Base-by-base conservation (phyloP, 1,140 invertebrate genomes). In the Drosophila insularis region DNA sequence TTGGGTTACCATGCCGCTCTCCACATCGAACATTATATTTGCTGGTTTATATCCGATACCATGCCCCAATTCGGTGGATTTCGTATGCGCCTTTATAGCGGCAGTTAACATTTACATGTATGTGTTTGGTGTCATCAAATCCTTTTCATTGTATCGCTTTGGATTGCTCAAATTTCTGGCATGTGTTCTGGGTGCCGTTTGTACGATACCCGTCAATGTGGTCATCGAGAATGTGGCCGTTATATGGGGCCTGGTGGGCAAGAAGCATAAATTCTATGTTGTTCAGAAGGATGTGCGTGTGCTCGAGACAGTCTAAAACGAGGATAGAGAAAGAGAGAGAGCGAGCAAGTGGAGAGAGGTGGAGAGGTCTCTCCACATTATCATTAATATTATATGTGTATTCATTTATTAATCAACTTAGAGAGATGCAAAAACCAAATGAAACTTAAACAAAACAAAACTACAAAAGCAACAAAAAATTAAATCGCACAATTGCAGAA, bases 31-130 rank as follows among this genome's bases (percentile, higher is more conserved):
- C 92, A 94, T 98, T 11, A 91, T 98, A 23, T 93, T 99, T 59
- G 96, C 96, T 2, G 94, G 94, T 2, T 89, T 98, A 4, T 98
- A 95, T 93, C 98, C 98, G 0, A 96, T 99, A 76, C 96, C 96
- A 1, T 97, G 97, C 92, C 95, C 96, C 58, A 94, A 95, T 62
- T 53, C 96, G 32, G 94, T 98, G 68, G 97, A 98, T 92, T 95
- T 98, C 71, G 80, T 98, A 2, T 97, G 96, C 92, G 96, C 96
- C 50, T 98, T 98, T 86, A 96, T 97, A 71, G 97, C 95, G 58
- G 97, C 95, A 50, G 96, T 98, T 4, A 98, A 98, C 92, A 95
- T 98, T 80, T 99, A 98, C 91, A 98, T 99, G 96, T 99, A 98
- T 90, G 94, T 99, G 46, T 98, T 99, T 93, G 98, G 98, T 70